Conservation (phyloP, 2,113 vertebrate species). For the Taxidea taxus region DNA sequence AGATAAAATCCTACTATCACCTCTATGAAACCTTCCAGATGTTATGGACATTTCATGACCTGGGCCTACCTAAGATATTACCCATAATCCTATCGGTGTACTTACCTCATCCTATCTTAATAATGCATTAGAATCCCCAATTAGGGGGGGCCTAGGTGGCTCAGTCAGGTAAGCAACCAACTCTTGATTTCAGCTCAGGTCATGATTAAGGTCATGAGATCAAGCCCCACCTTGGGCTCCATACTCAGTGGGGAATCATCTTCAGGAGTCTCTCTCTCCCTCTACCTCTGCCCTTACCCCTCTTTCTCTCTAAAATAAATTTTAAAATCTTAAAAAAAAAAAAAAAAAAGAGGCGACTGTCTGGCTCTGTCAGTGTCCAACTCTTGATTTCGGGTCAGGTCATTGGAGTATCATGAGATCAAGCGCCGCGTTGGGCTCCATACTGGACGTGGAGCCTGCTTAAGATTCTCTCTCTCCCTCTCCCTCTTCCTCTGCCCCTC, state of each 20-base stretch:
- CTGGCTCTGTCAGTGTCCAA: too few species aligned
- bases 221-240: background rate
- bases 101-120: background rate
- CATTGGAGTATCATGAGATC: too few species aligned
- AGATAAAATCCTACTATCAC: constrained; percentile 3
- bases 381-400: too few species aligned
- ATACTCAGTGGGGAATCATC: background rate
- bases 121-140: background rate
- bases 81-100: background rate
- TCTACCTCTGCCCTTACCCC: background rate
- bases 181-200: background rate
- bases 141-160: background rate
- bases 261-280: background rate
- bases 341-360: too few species aligned
- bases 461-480: background rate
- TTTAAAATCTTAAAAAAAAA: background rate
- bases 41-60: background rate
- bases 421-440: too few species aligned
- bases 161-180: background rate
- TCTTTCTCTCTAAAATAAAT: background rate
- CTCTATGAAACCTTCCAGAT: background rate
- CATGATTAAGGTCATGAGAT: background rate
- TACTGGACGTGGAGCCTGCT: too few species aligned
- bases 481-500: background rate
- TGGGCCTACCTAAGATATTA: background rate